A percentile compares a stretch with the other conserved stretches of the same genome.
phyloP scores from a whole-genome alignment of 2,113 vertebrate species.

The Mixornis gularis region DNA sequence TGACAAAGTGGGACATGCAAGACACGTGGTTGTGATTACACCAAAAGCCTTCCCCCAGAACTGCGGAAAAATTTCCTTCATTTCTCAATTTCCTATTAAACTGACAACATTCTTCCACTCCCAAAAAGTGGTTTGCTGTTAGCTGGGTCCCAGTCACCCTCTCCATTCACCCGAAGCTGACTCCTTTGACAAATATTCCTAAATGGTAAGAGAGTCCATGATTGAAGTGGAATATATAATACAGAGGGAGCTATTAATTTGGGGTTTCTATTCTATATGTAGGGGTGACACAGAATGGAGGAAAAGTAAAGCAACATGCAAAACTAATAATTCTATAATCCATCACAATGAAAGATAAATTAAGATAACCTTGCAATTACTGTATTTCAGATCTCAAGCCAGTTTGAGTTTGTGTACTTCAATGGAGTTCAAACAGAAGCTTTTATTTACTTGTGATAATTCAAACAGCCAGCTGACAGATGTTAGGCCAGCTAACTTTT shows the following conservation, averaged over 20 bases:
- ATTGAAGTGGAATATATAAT: not conserved
- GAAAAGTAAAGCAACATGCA: not conserved
- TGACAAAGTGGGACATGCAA: not conserved
- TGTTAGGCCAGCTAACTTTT: not conserved
- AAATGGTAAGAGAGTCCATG: not conserved
- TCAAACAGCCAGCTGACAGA: not conserved
- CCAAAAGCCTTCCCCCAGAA: not conserved
- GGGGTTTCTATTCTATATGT: not conserved
- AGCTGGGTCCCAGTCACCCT: not conserved
- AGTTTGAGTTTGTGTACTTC: not conserved
- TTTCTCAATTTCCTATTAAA: conserved; percentile 22
- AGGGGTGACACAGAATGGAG: not conserved
- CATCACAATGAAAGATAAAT: not conserved
- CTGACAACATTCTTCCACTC: not conserved
- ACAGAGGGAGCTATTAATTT: not conserved
- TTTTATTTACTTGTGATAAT: not conserved
- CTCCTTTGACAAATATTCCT: not conserved
- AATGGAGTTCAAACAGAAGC: not conserved
- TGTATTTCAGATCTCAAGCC: not conserved
- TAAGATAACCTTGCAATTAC: not conserved
- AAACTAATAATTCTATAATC: not conserved
- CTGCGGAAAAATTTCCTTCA: not conserved
- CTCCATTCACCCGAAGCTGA: not conserved
- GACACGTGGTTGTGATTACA: not conserved
- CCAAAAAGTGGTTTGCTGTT: not conserved